Evolutionary conservation across 1,140 invertebrate genomes (phyloP), one percentile per base, ranked within the genome.

Genomic region (Drosophila kurseongensis): DNA sequence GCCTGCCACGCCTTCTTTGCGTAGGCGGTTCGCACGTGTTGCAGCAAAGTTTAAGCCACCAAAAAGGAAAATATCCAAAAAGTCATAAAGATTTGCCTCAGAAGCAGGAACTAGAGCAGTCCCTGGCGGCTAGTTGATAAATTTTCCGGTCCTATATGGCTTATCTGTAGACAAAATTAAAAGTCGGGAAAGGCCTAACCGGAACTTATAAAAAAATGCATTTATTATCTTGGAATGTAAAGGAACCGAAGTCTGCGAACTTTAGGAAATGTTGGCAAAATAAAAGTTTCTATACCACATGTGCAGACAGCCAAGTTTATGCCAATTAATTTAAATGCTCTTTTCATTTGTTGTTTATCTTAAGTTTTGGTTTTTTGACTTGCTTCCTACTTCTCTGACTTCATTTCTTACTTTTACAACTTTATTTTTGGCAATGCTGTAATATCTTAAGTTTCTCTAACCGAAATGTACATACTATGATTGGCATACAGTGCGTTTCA

Each of bases 71-170:
- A 75, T 65, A 75, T 45, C 71, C 62, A 47, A 89, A 88, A 79
- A 89, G 84, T 83, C 79, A 89, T 88, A 89, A 89, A 89, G 84
- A 88, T 83, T 83, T 80, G 54, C 41, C 63, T 77, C 65, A 48
- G 45, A 59, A 62, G 62, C 54, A 67, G 67, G 41, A 60, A 44
- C 72, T 75, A 44, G 50, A 57, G 62, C 50, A 54, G 67, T 80
- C 83, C 66, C 76, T 77, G 72, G 83, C 56, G 79, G 42, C 50
- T 63, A 63, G 75, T 83, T 89, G 84, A 89, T 80, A 88, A 69
- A 86, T 73, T 69, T 45, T 68, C 44, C 38, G 9, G 23, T 29
- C 35, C 42, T 35, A 40, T 42, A 50, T 23, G 55, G 44, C 40
- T 58, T 83, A 63, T 84, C 73, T 67, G 50, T 16, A 38, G 23